phyloP scores from a whole-genome alignment of 30 jellyfish, hydroid and myxozoan genomes.

The Aurelia sp. region DNA sequence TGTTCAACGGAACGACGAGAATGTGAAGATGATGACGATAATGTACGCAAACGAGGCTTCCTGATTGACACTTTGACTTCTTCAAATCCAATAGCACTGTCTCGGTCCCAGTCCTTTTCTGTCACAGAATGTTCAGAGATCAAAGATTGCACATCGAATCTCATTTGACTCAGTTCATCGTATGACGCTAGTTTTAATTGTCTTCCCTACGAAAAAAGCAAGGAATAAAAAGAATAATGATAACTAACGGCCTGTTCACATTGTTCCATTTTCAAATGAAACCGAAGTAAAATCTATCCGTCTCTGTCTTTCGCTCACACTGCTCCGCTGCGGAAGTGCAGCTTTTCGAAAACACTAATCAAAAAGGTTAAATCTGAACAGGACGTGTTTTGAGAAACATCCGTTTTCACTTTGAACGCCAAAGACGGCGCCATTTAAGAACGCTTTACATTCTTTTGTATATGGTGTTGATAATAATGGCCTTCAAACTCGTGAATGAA shows the following conservation, averaged over 20 bases:
- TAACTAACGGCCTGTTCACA: neutral
- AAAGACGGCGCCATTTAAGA: too few species aligned
- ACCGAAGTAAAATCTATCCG: neutral
- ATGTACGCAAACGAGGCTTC: slow-evolving; percentile 33
- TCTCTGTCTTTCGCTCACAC: neutral
- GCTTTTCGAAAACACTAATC: neutral
- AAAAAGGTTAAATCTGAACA: neutral
- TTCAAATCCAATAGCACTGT: slow-evolving; percentile 45
- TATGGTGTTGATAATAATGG: too few species aligned
- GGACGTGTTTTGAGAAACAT: too few species aligned
- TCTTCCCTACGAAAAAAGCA: slow-evolving; percentile 36
- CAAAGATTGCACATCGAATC: slow-evolving; percentile 56
- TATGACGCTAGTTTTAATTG: slow-evolving; percentile 42
- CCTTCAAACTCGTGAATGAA: too few species aligned
- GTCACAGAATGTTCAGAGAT: slow-evolving; percentile 26
- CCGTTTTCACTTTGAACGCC: neutral
- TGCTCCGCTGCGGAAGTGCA: neutral
- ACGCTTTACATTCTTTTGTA: too few species aligned
- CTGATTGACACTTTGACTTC: slow-evolving; percentile 25
- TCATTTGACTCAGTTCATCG: slow-evolving; percentile 52
- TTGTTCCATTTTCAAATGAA: neutral
- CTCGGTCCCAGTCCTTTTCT: slow-evolving; percentile 71
- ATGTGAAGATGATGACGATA: slow-evolving; percentile 7
- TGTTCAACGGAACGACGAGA: slow-evolving; percentile 1
- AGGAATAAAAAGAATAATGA: neutral